Evolutionary conservation across 2,797 vertebrate species (phyloP).

Genomic region (Melanogrammus aeglefinus): DNA sequence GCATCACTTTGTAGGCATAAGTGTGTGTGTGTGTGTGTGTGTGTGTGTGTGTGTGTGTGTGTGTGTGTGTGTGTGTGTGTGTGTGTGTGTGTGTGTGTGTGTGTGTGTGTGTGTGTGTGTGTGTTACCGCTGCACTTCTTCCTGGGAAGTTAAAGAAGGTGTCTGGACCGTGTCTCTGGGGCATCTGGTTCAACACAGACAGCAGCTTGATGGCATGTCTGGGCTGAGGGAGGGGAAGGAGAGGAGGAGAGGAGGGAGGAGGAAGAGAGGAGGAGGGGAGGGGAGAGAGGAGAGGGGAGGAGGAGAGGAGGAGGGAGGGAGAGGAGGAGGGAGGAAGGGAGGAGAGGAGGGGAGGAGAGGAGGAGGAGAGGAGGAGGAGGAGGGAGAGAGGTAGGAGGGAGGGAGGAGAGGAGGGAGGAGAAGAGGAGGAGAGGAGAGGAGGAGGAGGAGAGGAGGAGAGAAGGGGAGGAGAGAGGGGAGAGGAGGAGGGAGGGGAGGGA

Average conservation of each 20-base stretch:
- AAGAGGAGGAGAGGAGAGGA: neutral
- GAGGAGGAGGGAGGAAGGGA: neutral
- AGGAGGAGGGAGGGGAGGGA: too few relatives aligned
- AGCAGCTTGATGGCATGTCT: conserved; percentile 93
- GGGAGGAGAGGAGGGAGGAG: neutral
- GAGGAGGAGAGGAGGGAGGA: neutral
- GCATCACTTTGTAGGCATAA: neutral
- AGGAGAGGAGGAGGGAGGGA: neutral
- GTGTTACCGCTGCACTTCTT: conserved; percentile 97
- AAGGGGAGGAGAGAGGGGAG: neutral
- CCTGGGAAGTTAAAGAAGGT: conserved; percentile 99
- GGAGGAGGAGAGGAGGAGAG: too few relatives aligned
- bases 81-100: conserved; percentile 8
- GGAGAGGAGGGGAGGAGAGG: neutral
- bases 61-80: neutral
- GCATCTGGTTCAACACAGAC: conserved; percentile 99
- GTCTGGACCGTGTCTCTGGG: conserved; percentile 98
- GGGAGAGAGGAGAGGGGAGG: neutral
- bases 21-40: neutral
- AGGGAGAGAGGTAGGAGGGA: too few relatives aligned
- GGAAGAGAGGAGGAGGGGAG: neutral
- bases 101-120: conserved; percentile 6
- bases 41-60: neutral
- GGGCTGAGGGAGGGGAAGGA: conserved; percentile 56
- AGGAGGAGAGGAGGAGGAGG: too few relatives aligned